A percentile compares a stretch with the other conserved stretches of the same genome.
Evolutionary conservation across 1,140 invertebrate species (phyloP).

Genomic region (Ephestia elutella): DNA sequence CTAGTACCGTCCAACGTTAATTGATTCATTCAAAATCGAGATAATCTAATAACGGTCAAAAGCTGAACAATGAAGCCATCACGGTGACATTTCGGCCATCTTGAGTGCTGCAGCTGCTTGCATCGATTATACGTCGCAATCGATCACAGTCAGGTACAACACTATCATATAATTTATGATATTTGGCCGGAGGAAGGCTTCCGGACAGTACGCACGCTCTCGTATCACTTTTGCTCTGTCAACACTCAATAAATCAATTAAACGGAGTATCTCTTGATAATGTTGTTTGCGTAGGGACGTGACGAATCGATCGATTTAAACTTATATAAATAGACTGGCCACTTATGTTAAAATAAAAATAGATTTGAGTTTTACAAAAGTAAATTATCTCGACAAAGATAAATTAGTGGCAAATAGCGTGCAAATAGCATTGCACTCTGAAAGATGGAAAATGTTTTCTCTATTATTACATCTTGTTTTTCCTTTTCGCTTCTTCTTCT

Average conservation of each 20-base stretch:
- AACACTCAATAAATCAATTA: constrained; percentile 70
- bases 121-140: constrained; percentile 43
- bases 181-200: constrained; percentile 45
- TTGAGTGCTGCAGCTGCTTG: constrained; percentile 37
- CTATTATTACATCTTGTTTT: no score
- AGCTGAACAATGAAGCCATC: constrained; percentile 50
- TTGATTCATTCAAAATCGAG: constrained; percentile 11
- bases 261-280: constrained; percentile 43
- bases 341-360: neutral
- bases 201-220: constrained; percentile 39
- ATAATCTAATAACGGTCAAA: constrained; percentile 25
- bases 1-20: neutral
- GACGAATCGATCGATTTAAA: constrained; percentile 7
- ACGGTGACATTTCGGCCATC: constrained; percentile 49
- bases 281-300: constrained; percentile 24
- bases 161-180: constrained; percentile 57
- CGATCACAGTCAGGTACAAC: constrained; percentile 37
- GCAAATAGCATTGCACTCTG: no score
- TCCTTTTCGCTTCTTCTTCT: no score
- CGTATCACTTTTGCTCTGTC: constrained; percentile 41
- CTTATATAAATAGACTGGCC: neutral
- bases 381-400: no score
- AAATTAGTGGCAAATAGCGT: no score
- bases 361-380: neutral
- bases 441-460: no score